These are phyloP conservation scores for Herminia tarsipennalis DNA, from an alignment of 2,888 invertebrate species.

Conservation along the genomic window DNA sequence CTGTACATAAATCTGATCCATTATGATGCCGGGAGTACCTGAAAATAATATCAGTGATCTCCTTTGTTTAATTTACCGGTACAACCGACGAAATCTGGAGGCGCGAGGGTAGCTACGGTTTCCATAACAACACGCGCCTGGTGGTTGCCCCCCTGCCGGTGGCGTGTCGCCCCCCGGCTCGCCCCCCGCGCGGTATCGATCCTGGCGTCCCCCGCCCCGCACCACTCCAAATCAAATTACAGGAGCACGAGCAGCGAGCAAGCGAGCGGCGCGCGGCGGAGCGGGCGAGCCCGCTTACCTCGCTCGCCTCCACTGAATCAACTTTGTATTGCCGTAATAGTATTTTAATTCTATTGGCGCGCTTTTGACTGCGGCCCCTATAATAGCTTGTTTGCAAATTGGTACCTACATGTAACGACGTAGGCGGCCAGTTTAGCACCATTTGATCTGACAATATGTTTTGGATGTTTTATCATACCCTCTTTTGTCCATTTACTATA, in stretches of 20 bases:
- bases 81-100: conserved; percentile 81
- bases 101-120: conserved; percentile 81
- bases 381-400: conserved; percentile 77
- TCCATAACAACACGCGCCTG: conserved; percentile 82
- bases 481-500: not conserved
- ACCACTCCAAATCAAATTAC: conserved; percentile 84
- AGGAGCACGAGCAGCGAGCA: conserved; percentile 63
- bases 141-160: conserved; percentile 52
- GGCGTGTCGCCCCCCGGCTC: conserved; percentile 57
- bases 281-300: conserved; percentile 22
- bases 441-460: conserved; percentile 37
- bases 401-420: conserved; percentile 57
- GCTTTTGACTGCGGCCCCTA: conserved; percentile 72
- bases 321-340: conserved; percentile 81
- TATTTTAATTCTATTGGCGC: conserved; percentile 83
- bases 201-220: conserved; percentile 55
- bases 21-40: conserved; percentile 29
- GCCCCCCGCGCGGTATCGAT: conserved; percentile 50
- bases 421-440: conserved; percentile 52
- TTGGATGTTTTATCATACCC: conserved; percentile 29
- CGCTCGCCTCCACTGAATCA: conserved; percentile 66
- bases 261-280: conserved; percentile 37
- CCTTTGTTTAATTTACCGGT: conserved; percentile 83
- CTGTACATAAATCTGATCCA: conserved; percentile 27
- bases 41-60: conserved; percentile 72